Evolutionary conservation across 2,888 invertebrate species (phyloP).

Genomic region (Watsonalla cultraria): DNA sequence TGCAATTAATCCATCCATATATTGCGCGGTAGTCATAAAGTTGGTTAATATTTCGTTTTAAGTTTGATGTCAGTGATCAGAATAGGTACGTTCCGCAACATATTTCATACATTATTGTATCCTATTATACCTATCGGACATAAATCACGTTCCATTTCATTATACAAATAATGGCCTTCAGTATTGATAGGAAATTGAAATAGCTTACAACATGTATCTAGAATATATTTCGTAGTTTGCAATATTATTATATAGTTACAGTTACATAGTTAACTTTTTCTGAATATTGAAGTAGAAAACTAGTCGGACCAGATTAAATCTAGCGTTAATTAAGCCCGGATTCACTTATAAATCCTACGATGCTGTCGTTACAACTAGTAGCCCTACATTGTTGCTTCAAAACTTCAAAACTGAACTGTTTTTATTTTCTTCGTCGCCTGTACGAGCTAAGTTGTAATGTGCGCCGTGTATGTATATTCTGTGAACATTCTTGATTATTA

Average conservation of each 20-base stretch:
- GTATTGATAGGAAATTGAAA: background rate
- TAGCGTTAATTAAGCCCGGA: too few relatives aligned
- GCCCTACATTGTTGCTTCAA: background rate
- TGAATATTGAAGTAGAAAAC: too few relatives aligned
- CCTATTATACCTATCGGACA: background rate
- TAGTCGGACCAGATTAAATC: too few relatives aligned
- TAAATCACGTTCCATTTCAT: slow-evolving; percentile 1
- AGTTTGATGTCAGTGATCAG: too few relatives aligned
- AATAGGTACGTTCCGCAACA: too few relatives aligned
- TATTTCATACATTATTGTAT: background rate
- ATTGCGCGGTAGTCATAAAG: too few relatives aligned
- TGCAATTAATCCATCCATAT: too few relatives aligned
- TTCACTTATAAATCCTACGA: background rate
- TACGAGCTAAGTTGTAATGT: background rate
- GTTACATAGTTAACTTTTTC: too few relatives aligned
- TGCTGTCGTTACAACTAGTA: background rate
- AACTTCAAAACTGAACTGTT: background rate
- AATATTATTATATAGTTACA: background rate
- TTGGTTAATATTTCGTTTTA: too few relatives aligned
- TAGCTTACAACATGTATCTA: background rate
- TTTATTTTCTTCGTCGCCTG: background rate
- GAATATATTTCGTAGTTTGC: background rate
- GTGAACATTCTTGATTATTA: too few relatives aligned
- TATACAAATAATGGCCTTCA: background rate
- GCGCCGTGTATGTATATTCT: too few relatives aligned